Conservation (phyloP, 2,113 vertebrate species). For the Hystrix cristata region DNA sequence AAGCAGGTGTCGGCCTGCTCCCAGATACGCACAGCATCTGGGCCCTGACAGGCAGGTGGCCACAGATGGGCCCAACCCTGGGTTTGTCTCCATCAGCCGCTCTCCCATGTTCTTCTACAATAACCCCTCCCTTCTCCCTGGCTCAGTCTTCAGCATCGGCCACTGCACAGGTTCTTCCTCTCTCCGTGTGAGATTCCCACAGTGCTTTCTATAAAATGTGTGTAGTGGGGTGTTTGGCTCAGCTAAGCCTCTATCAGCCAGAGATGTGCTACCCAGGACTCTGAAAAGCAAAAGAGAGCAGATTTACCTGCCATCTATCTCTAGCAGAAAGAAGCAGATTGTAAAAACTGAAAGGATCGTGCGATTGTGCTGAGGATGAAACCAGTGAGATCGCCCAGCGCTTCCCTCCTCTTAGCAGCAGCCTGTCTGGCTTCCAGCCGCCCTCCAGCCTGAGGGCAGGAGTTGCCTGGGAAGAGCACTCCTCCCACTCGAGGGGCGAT, state of each 20-base stretch:
- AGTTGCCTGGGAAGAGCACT: no score
- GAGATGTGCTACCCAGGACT: neutral
- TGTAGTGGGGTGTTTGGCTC: neutral
- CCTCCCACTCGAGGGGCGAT: no score
- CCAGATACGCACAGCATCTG: neutral
- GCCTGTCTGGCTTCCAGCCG: no score
- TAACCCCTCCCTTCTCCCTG: neutral
- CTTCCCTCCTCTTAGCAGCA: no score
- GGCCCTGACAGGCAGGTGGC: neutral
- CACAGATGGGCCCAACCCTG: neutral
- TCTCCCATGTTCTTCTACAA: neutral
- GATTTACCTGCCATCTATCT: neutral
- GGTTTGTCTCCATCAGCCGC: neutral
- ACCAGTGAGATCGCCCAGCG: no score
- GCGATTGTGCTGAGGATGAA: neutral
- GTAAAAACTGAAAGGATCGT: neutral
- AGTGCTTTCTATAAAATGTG: neutral
- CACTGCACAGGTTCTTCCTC: fast-evolving
- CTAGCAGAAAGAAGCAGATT: neutral
- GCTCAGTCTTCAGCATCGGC: neutral
- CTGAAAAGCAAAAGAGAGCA: neutral
- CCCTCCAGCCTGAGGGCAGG: no score
- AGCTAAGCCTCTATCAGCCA: neutral
- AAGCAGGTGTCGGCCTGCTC: neutral
- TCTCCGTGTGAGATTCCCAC: neutral